phyloP scores from a whole-genome alignment of 2,113 vertebrate genomes.

The Centrocercus urophasianus region DNA sequence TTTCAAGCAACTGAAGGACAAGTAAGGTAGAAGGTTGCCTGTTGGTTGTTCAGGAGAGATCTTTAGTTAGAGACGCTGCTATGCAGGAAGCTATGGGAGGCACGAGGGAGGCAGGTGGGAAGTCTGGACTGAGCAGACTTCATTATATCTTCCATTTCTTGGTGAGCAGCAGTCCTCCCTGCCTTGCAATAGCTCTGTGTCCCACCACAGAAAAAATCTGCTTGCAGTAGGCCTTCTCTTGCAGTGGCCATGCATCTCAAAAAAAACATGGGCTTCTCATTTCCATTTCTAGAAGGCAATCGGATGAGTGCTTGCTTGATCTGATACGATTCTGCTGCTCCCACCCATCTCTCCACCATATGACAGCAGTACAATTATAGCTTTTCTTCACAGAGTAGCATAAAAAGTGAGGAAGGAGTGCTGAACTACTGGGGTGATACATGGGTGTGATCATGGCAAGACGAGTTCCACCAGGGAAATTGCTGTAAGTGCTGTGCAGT shows the following conservation, averaged over 20 bases:
- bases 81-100: not conserved
- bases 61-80: not conserved
- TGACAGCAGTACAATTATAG: not conserved
- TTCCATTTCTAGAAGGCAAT: not conserved
- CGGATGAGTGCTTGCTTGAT: not conserved
- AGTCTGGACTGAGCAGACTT: not conserved
- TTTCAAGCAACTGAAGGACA: not conserved
- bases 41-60: fast-evolving
- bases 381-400: not conserved
- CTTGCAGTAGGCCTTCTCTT: not conserved
- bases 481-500: not conserved
- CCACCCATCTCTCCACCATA: not conserved
- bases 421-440: not conserved
- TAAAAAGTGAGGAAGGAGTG: not conserved
- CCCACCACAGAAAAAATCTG: not conserved
- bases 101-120: not conserved
- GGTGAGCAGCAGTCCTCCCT: not conserved
- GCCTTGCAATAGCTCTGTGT: not conserved
- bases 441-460: not conserved
- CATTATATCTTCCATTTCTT: not conserved
- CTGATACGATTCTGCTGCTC: not conserved
- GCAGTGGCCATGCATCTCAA: not conserved
- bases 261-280: not conserved
- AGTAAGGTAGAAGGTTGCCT: not conserved
- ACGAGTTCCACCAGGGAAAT: not conserved